Evolutionary conservation across 2,797 vertebrate species (phyloP).

Genomic region (Sarcophilus harrisii): DNA sequence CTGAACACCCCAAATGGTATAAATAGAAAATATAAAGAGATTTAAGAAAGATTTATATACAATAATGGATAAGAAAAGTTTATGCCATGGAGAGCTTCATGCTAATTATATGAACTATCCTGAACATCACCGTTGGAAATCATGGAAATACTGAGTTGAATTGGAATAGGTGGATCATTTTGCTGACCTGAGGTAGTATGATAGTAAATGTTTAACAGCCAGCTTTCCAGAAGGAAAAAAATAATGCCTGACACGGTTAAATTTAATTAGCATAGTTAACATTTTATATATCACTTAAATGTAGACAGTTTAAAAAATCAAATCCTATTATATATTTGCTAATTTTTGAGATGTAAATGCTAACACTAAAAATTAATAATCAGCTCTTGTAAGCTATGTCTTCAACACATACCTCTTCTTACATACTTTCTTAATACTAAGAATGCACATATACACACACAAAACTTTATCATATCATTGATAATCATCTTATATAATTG

Average conservation of each 20-base stretch:
- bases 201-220: background rate
- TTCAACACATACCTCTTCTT: background rate
- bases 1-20: background rate
- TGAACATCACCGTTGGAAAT: background rate
- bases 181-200: background rate
- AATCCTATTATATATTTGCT: background rate
- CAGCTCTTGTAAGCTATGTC: background rate
- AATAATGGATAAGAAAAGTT: background rate
- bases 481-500: background rate
- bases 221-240: background rate
- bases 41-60: constrained; percentile 12
- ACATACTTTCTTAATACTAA: background rate
- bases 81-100: background rate
- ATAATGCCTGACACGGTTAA: background rate
- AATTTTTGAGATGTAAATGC: background rate
- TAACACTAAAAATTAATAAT: background rate
- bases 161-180: background rate
- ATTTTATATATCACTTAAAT: background rate
- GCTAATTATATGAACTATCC: background rate
- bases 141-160: background rate
- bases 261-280: background rate
- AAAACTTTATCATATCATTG: background rate
- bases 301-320: background rate
- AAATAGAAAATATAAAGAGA: constrained; percentile 17
- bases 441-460: background rate